Conservation (phyloP, 2,888 invertebrate genomes). For the Acrobasis consociella region DNA sequence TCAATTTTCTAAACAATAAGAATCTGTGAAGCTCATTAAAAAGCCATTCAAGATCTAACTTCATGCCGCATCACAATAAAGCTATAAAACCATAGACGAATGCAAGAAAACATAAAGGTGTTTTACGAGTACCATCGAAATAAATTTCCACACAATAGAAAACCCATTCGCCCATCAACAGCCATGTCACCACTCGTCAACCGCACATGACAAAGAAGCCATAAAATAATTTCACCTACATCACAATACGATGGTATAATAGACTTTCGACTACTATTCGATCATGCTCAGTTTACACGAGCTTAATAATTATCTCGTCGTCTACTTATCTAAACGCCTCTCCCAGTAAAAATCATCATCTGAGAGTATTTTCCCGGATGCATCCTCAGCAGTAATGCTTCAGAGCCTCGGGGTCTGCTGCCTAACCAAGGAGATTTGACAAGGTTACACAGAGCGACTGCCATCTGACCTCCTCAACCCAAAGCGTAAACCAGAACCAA, state of each 20-base stretch:
- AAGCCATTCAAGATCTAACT: no score
- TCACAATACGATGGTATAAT: neutral
- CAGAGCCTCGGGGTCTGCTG: no score
- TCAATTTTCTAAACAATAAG: no score
- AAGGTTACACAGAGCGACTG: no score
- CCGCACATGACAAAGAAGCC: neutral
- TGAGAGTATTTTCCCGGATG: no score
- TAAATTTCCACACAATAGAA: constrained; percentile 9
- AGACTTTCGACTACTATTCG: neutral
- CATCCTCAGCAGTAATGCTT: no score
- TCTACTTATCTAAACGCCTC: no score
- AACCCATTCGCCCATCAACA: constrained; percentile 9
- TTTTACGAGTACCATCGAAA: constrained; percentile 3
- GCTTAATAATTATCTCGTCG: neutral
- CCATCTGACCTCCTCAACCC: no score
- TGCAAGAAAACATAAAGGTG: neutral
- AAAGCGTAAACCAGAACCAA: no score
- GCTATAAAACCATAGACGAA: neutral
- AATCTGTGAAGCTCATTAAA: no score
- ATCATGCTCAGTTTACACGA: neutral
- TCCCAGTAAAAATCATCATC: no score
- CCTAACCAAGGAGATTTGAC: no score
- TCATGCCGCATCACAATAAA: neutral
- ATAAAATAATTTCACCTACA: constrained; percentile 10
- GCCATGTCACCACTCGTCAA: constrained; percentile 2